Conservation (phyloP, 1,140 invertebrate genomes). For the Ips typographus region DNA sequence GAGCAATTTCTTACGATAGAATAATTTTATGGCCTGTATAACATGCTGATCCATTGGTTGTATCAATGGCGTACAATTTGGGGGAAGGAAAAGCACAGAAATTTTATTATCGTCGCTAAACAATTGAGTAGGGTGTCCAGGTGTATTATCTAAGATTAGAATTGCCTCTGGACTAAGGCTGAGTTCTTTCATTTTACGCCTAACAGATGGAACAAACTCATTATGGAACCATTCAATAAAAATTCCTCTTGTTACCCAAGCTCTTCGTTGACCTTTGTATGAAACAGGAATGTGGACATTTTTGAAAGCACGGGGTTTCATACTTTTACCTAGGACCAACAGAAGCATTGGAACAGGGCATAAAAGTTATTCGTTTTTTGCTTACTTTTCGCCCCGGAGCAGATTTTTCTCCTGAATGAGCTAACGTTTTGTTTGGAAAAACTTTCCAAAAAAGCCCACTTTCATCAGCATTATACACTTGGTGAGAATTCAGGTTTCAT, state of each 20-base stretch:
- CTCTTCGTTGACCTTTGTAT: conserved; percentile 45
- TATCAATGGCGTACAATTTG: conserved; percentile 21
- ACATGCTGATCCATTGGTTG: conserved; percentile 25
- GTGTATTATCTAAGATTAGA: conserved; percentile 46
- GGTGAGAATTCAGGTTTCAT: conserved; percentile 7
- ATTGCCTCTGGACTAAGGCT: conserved; percentile 32
- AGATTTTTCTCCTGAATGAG: conserved; percentile 13
- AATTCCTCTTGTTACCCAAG: conserved; percentile 26
- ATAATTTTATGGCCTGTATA: conserved; percentile 28
- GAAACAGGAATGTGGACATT: conserved; percentile 43
- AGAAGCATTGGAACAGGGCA: conserved; percentile 48
- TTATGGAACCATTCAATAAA: conserved; percentile 31
- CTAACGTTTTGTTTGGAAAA: conserved; percentile 20
- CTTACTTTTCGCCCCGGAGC: conserved; percentile 23
- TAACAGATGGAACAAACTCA: not conserved
- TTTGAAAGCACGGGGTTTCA: conserved; percentile 39
- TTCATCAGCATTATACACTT: conserved; percentile 35
- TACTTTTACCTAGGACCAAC: conserved; percentile 46
- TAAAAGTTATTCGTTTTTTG: conserved; percentile 47
- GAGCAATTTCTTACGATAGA: conserved; percentile 19
- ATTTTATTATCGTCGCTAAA: conserved; percentile 16
- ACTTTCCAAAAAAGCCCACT: conserved; percentile 24
- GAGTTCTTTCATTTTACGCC: conserved; percentile 29
- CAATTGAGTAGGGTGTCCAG: conserved; percentile 29
- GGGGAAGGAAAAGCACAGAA: conserved; percentile 12